phyloP scores from a whole-genome alignment of 2,113 vertebrate species.

The Callaeas wilsoni region DNA sequence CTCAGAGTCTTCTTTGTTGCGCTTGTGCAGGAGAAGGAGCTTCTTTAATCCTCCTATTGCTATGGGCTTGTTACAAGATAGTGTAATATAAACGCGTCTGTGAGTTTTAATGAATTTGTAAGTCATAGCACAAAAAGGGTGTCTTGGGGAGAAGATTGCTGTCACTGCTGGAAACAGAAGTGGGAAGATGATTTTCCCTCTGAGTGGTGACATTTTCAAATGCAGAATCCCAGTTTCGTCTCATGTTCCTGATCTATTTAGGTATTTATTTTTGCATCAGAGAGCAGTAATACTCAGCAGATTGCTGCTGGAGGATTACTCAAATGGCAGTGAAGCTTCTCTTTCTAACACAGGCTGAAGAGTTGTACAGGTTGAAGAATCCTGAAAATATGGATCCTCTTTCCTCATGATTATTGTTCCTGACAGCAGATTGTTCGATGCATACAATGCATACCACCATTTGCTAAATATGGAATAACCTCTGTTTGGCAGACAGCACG shows the following conservation, averaged over 20 bases:
- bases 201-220: neutral
- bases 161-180: neutral
- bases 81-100: neutral
- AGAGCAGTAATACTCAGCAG: neutral
- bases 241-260: neutral
- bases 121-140: neutral
- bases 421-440: neutral
- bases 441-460: neutral
- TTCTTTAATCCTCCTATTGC: neutral
- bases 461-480: neutral
- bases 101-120: neutral
- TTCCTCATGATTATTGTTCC: neutral
- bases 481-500: neutral
- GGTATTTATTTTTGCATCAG: neutral
- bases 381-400: neutral
- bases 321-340: neutral
- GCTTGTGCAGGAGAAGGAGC: neutral
- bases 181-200: neutral
- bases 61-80: neutral
- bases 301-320: neutral
- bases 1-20: neutral
- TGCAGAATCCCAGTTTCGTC: neutral
- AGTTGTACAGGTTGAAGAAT: neutral
- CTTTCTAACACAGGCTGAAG: neutral
- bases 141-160: neutral